Evolutionary conservation across 2,113 vertebrate genomes (phyloP).

Genomic region (Rhinopithecus roxellana): DNA sequence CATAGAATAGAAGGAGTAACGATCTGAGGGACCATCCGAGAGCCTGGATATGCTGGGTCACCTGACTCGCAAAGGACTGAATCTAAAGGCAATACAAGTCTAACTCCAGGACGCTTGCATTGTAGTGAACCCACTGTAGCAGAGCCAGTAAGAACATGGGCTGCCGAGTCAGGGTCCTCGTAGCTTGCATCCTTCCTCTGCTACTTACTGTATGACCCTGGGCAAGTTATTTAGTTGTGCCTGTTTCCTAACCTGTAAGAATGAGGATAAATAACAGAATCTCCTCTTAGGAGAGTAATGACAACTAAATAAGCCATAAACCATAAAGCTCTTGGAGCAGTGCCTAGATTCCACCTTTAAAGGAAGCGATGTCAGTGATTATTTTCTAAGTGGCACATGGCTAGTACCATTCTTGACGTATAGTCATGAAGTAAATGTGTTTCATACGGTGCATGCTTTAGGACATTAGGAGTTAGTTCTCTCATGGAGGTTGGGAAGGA

Average conservation of each 20-base stretch:
- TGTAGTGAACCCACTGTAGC: background rate
- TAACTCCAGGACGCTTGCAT: background rate
- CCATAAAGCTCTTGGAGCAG: background rate
- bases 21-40: background rate
- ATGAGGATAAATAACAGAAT: background rate
- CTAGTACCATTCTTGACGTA: background rate
- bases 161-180: background rate
- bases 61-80: background rate
- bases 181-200: background rate
- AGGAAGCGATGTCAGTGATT: background rate
- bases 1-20: background rate
- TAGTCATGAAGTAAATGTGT: background rate
- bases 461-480: background rate
- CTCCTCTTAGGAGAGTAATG: background rate
- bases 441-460: background rate
- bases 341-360: background rate
- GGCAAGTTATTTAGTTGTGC: background rate
- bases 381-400: background rate
- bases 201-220: background rate
- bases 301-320: background rate
- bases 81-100: background rate
- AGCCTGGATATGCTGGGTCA: background rate
- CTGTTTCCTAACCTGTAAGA: background rate
- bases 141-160: background rate
- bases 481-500: background rate